Conservation (phyloP, 1,140 invertebrate genomes). For the Diorhabda carinulata region DNA sequence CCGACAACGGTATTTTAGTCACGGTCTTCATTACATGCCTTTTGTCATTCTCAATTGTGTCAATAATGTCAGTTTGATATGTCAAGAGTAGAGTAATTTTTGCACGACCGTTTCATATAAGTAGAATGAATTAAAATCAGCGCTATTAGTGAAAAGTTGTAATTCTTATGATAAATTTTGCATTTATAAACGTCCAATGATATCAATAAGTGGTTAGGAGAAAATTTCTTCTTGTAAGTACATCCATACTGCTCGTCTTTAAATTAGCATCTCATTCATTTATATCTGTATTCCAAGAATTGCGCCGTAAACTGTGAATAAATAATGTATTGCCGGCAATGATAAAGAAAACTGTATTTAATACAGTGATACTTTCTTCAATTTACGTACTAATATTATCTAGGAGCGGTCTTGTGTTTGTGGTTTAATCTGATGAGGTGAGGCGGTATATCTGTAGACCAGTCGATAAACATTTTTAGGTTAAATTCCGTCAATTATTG, state of each 20-base stretch:
- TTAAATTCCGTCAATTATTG: too few species aligned
- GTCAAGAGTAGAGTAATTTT: neutral
- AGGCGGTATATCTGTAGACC: neutral
- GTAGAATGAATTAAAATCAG: neutral
- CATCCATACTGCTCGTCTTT: neutral
- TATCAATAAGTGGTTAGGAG: neutral
- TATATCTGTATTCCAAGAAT: neutral
- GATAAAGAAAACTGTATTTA: neutral
- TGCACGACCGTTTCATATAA: neutral
- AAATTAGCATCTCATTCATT: neutral
- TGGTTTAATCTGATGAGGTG: neutral
- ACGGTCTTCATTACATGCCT: too few species aligned
- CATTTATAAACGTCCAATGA: neutral
- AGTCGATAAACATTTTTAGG: neutral
- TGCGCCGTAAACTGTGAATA: neutral
- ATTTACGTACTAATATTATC: neutral
- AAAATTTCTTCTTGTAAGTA: neutral
- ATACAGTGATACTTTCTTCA: neutral
- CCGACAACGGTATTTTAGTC: too few species aligned
- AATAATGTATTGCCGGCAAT: neutral
- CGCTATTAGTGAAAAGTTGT: neutral
- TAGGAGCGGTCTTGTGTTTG: slow-evolving; percentile 1
- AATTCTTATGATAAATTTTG: neutral
- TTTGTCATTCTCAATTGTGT: neutral
- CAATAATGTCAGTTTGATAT: slow-evolving; percentile 2